Evolutionary conservation across 2,888 invertebrate species (phyloP), one percentile per base, ranked within the genome.

Genomic region (Mythimna impura): DNA sequence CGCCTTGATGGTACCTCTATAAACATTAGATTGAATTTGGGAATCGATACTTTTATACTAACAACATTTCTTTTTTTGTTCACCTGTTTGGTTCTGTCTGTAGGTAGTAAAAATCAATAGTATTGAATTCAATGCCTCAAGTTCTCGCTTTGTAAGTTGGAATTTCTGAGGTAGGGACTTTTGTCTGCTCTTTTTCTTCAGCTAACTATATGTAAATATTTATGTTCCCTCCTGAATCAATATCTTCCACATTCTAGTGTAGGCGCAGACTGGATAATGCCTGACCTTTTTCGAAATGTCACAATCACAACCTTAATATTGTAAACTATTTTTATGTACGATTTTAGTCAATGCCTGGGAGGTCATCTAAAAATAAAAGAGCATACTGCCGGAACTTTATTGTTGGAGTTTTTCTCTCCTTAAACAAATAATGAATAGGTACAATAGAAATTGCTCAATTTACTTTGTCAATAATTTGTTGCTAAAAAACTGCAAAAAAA

Each of bases 1-100:
- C 64, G 66, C 80, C 87, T 84, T 81, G 80, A 86, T 84, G 78
- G 52, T 68, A 55, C 66, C 25, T 54, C 36, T 40, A 55, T 67
- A 65, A 76, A 85, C 55, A 64, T 61, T 14, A 43, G 47, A 74
- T 66, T 67, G 58, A 68, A 67, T 72, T 71, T 66, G 36, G 63
- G 30, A 65, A 65, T 43, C n/a, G 43, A 30, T 62, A 8, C 36
- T 78, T 60, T 55, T 54, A 52, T 22, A 66, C 60, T 25, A 64
- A 20, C 22, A 14, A 54, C 34, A 5, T 47, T n/a, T 20, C n/a
- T 43, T 25, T 43, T 25, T 52, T 43, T 52, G 34, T 57, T 80
- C 52, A 62, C 43, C 72, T 71, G 47, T 52, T 62, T 43, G 4
- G 25, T 62, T 30, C 57, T 30, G 57, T 77, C 52, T n/a, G 43